phyloP scores from a whole-genome alignment of 2,797 vertebrate genomes.

The Erethizon dorsatum region DNA sequence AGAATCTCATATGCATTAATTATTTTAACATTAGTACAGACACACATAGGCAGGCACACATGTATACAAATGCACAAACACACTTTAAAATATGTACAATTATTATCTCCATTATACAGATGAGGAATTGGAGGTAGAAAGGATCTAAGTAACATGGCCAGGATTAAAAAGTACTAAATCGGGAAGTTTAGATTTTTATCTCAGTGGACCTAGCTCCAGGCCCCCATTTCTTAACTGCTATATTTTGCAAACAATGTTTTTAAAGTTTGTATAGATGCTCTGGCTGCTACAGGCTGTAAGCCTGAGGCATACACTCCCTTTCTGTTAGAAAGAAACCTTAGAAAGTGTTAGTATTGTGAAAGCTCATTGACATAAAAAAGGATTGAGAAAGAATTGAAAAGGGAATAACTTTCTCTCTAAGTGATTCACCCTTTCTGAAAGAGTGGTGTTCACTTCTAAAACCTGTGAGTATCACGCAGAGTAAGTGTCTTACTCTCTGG shows the following conservation, averaged over 20 bases:
- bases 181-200: constrained; percentile 31
- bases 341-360: constrained; percentile 48
- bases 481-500: not conserved
- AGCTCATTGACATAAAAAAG: constrained; percentile 43
- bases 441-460: not conserved
- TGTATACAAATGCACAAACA: not conserved
- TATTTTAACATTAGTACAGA: not conserved
- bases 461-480: not conserved
- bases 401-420: not conserved
- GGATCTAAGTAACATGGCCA: not conserved
- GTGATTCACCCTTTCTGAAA: not conserved
- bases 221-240: constrained; percentile 17
- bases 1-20: not conserved
- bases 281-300: constrained; percentile 67
- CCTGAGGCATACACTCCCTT: constrained; percentile 58
- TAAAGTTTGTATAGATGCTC: constrained; percentile 33
- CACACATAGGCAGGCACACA: not conserved
- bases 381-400: not conserved
- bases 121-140: not conserved
- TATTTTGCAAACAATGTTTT: constrained; percentile 73
- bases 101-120: not conserved
- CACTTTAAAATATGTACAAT: not conserved
- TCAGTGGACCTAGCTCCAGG: constrained; percentile 41
- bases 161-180: not conserved
- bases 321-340: constrained; percentile 59